phyloP scores from a whole-genome alignment of 1,140 invertebrate genomes.

The Samia ricini region DNA sequence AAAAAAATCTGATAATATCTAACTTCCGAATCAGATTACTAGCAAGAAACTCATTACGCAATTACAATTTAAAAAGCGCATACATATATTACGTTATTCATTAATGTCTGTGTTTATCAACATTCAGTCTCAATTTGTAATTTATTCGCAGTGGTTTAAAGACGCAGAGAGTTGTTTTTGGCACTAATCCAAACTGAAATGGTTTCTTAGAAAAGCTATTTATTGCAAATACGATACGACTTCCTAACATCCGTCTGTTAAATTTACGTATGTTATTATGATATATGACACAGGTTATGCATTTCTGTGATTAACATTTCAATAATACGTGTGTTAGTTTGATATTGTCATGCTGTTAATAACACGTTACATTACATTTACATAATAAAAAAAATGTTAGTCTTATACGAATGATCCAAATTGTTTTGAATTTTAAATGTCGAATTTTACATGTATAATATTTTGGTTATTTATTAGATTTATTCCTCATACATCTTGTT shows the following conservation, averaged over 20 bases:
- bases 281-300: neutral
- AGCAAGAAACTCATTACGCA: neutral
- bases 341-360: no score
- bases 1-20: neutral
- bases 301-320: neutral
- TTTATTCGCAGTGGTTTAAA: slow-evolving; percentile 47
- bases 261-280: neutral
- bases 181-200: slow-evolving; percentile 42
- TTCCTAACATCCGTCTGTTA: slow-evolving; percentile 32
- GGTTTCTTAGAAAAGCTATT: slow-evolving; percentile 46
- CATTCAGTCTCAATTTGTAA: slow-evolving; percentile 33
- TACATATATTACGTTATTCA: neutral
- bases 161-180: slow-evolving; percentile 44
- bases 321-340: neutral
- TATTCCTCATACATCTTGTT: no score
- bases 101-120: slow-evolving; percentile 24
- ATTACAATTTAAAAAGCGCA: neutral
- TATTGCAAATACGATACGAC: slow-evolving; percentile 42
- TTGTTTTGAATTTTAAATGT: no score
- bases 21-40: neutral
- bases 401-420: no score
- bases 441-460: no score
- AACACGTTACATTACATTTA: no score
- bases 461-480: no score
- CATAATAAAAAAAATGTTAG: no score